These are phyloP conservation scores for Zaprionus vittiger DNA, from an alignment of 1,140 invertebrate species.

Conservation along the genomic window DNA sequence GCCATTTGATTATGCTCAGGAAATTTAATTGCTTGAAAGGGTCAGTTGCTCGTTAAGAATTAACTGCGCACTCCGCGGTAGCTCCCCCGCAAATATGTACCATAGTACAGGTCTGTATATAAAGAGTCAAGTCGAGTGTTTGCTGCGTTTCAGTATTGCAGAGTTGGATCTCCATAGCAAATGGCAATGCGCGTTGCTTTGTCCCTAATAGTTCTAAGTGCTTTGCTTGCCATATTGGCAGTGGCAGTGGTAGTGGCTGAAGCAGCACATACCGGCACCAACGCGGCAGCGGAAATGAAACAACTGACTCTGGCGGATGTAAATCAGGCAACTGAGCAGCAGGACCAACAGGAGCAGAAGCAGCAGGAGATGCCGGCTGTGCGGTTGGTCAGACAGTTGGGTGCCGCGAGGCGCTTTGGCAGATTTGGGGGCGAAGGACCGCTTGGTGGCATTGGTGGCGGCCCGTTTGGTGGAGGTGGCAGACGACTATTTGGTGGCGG, in stretches of 20 bases:
- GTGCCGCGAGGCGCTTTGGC: constrained; percentile 17
- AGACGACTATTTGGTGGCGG: constrained; percentile 6
- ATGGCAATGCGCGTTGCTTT: constrained; percentile 58
- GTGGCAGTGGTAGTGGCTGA: background rate
- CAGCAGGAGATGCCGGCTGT: constrained; percentile 58
- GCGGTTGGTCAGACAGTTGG: constrained; percentile 66
- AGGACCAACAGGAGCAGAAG: constrained; percentile 49
- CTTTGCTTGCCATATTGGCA: constrained; percentile 51
- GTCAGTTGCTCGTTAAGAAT: constrained; percentile 73
- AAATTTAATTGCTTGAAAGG: constrained; percentile 76
- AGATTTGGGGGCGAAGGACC: constrained; percentile 35
- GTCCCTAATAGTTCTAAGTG: constrained; percentile 76
- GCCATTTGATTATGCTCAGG: constrained; percentile 73
- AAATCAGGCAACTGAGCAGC: constrained; percentile 66
- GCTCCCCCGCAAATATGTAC: background rate
- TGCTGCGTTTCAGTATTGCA: constrained; percentile 19
- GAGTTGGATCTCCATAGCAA: constrained; percentile 21
- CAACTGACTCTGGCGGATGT: constrained; percentile 75
- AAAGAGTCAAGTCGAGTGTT: constrained; percentile 45
- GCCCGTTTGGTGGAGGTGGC: constrained; percentile 27
- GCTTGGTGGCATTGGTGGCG: constrained; percentile 23
- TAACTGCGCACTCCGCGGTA: constrained; percentile 17
- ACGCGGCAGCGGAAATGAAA: constrained; percentile 60
- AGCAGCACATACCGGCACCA: background rate
- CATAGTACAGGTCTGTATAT: constrained; percentile 47